phyloP scores from a whole-genome alignment of 2,113 vertebrate species.

The Paraplagusia blochii region DNA sequence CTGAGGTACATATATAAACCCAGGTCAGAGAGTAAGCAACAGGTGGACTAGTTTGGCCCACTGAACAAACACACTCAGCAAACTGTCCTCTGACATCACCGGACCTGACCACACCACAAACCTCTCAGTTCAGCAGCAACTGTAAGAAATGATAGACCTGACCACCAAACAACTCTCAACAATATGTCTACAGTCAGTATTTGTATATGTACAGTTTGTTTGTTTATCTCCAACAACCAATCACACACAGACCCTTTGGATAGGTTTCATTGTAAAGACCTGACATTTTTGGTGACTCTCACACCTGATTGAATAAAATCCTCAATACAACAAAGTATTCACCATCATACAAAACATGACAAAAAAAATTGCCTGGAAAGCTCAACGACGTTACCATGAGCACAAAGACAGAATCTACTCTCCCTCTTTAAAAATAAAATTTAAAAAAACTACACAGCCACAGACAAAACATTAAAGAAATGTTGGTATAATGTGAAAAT shows the following conservation, averaged over 20 bases:
- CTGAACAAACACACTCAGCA: constrained; percentile 7
- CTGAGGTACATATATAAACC: constrained; percentile 52
- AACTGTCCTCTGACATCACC: constrained; percentile 17
- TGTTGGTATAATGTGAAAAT: too few relatives aligned
- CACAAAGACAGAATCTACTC: background rate
- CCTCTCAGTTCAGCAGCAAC: constrained; percentile 21
- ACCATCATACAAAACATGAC: constrained; percentile 29
- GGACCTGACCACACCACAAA: constrained; percentile 9
- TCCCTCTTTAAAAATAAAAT: background rate
- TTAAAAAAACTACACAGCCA: constrained; percentile 4
- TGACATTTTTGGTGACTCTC: constrained; percentile 18
- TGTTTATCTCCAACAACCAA: constrained; percentile 30
- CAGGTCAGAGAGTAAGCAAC: constrained; percentile 3
- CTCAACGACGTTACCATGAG: constrained; percentile 10
- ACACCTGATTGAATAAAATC: constrained; percentile 12
- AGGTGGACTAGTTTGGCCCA: constrained; percentile 5
- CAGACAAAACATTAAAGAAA: background rate
- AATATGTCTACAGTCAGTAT: constrained; percentile 34
- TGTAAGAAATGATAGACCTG: constrained; percentile 47
- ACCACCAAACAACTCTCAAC: constrained; percentile 24
- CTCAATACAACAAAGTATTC: constrained; percentile 15
- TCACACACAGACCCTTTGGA: constrained; percentile 8
- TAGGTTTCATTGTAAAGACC: constrained; percentile 13
- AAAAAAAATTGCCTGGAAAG: constrained; percentile 14
- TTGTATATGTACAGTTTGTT: constrained; percentile 48